Base-by-base conservation (phyloP, 2,797 vertebrate genomes). In the Scyliorhinus canicula region DNA sequence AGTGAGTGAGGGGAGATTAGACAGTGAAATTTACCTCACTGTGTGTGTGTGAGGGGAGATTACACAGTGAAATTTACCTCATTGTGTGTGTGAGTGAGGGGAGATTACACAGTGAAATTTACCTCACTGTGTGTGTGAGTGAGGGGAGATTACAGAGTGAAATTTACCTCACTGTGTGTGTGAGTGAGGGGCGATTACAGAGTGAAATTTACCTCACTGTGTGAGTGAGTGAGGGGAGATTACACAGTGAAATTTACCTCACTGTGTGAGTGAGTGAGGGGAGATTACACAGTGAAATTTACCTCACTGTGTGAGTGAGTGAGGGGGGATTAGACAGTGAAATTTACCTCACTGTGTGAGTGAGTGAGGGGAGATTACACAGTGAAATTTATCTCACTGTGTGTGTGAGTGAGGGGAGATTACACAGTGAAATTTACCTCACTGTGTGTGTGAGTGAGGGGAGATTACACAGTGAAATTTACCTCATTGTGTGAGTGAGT, bases 101-200 rank as follows among this genome's bases (percentile, higher is more conserved):
- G n/a, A n/a, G n/a, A n/a, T n/a, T n/a, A n/a, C 35, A 28, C 35
- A 77, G 35, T 40, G 55, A n/a, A 77, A 2, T 0, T n/a, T 95
- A 98, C 98, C 97, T 98, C 98, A 0, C 98, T 98, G 96, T 98
- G 98, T n/a, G 98, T n/a, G n/a, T n/a, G n/a, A n/a, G n/a, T n/a
- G n/a, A n/a, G n/a, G n/a, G n/a, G n/a, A n/a, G n/a, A n/a, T n/a
- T n/a, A n/a, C 35, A 28, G 9, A 77, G 35, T 40, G 55, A n/a
- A 77, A 2, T 0, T n/a, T 95, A 98, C 98, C 97, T 98, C 98
- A 0, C 98, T 98, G 96, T 98, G 98, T n/a, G 98, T n/a, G n/a
- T n/a, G n/a, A n/a, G n/a, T n/a, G n/a, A n/a, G n/a, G n/a, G n/a
- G n/a, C n/a, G n/a, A n/a, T n/a, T n/a, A n/a, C 35, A 28, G 9